These are phyloP conservation scores for Hymenopus coronatus DNA, from an alignment of 2,888 invertebrate genomes.

Conservation along the genomic window DNA sequence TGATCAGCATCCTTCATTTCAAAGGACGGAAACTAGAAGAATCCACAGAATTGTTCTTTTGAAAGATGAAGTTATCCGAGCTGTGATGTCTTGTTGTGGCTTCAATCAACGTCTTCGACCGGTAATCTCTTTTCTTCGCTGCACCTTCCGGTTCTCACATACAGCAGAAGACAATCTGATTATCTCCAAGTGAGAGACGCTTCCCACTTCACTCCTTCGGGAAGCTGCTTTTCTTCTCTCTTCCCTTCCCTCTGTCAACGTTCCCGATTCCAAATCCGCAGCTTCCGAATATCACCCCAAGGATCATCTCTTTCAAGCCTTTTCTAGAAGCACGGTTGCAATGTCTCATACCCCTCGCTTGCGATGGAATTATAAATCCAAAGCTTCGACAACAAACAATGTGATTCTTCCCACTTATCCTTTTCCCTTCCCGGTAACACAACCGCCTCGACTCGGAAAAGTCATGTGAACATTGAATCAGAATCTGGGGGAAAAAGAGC, in stretches of 20 bases:
- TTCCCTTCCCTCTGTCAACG: not conserved
- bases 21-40: not conserved
- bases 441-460: not conserved
- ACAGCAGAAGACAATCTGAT: conserved; percentile 4
- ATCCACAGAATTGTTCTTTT: not conserved
- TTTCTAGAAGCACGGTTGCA: not conserved
- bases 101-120: not conserved
- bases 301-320: not conserved
- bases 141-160: conserved; percentile 15
- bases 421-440: not conserved
- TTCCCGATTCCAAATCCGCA: not conserved
- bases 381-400: not conserved
- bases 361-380: not conserved
- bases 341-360: not conserved
- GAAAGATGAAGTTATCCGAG: not conserved
- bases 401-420: not conserved
- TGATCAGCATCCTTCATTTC: too few relatives aligned
- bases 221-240: not conserved
- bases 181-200: not conserved
- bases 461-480: not conserved
- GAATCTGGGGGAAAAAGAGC: not conserved
- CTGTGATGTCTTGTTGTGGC: not conserved
- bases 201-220: not conserved
- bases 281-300: not conserved
- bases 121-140: not conserved